These are phyloP conservation scores for Piscicola geometra DNA, from an alignment of 2,888 invertebrate genomes.

Conservation along the genomic window DNA sequence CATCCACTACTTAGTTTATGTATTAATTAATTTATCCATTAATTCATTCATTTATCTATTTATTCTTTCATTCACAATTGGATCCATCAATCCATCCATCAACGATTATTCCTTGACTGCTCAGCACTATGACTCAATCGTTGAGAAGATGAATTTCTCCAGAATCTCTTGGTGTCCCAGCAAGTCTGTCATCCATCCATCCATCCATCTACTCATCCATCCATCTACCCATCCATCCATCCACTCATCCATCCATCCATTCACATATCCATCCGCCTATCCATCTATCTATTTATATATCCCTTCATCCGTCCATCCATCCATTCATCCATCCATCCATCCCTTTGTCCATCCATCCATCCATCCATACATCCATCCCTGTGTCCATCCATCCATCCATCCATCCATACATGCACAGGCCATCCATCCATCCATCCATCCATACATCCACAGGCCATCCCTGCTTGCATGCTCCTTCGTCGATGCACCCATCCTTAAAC, in stretches of 20 bases:
- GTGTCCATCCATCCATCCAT: not conserved
- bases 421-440: not conserved
- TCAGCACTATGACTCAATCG: not conserved
- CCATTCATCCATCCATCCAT: not conserved
- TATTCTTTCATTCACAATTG: not conserved
- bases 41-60: too few relatives aligned
- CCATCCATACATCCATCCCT: conserved; percentile 15
- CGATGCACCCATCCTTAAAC: conserved; percentile 13
- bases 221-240: not conserved
- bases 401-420: conserved; percentile 1
- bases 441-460: not conserved
- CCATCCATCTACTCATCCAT: not conserved
- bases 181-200: not conserved
- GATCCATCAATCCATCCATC: not conserved
- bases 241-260: not conserved
- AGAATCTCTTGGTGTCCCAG: not conserved
- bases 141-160: conserved; percentile 13
- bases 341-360: not conserved
- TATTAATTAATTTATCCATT: too few relatives aligned
- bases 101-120: not conserved
- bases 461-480: conserved; percentile 16
- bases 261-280: not conserved
- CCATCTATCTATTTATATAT: not conserved
- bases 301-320: not conserved
- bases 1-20: too few relatives aligned